Percentiles rank a stretch among this genome's conserved stretches.
Conservation (phyloP, 1,140 invertebrate genomes). For the Nasonia giraulti region DNA sequence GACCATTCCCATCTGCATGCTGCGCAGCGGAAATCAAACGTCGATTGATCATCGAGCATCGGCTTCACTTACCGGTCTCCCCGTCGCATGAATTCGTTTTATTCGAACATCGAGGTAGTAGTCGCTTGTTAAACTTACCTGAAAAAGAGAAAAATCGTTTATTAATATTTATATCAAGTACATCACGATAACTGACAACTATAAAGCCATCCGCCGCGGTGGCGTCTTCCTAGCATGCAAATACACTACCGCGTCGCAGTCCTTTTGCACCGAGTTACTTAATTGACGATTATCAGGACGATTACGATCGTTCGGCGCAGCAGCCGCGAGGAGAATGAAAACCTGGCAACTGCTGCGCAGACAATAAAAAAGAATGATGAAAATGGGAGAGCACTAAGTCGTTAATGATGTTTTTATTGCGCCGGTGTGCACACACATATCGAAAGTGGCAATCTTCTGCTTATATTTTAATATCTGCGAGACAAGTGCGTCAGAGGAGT, state of each 20-base stretch:
- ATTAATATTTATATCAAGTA: not conserved
- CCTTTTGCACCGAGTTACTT: not conserved
- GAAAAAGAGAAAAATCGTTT: not conserved
- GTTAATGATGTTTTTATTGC: conserved; percentile 41
- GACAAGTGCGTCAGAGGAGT: not conserved
- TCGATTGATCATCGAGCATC: not conserved
- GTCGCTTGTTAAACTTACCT: not conserved
- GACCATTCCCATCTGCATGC: too few species aligned
- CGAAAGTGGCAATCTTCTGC: conserved; percentile 38
- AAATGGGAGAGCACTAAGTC: not conserved
- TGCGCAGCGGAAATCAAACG: not conserved
- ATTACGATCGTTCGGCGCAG: not conserved
- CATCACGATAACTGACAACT: too few species aligned
- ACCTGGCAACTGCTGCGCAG: not conserved
- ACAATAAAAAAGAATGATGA: not conserved
- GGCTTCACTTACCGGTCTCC: not conserved
- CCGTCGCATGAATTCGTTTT: not conserved
- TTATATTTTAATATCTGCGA: conserved; percentile 33
- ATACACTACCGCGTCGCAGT: too few species aligned
- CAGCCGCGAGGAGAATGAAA: not conserved
- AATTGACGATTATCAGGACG: not conserved
- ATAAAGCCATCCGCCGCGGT: too few species aligned
- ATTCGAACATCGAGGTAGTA: not conserved
- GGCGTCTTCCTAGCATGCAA: too few species aligned
- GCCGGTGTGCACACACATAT: not conserved